These are phyloP conservation scores for Equus przewalskii DNA, from an alignment of 2,113 vertebrate species.

Conservation along the genomic window DNA sequence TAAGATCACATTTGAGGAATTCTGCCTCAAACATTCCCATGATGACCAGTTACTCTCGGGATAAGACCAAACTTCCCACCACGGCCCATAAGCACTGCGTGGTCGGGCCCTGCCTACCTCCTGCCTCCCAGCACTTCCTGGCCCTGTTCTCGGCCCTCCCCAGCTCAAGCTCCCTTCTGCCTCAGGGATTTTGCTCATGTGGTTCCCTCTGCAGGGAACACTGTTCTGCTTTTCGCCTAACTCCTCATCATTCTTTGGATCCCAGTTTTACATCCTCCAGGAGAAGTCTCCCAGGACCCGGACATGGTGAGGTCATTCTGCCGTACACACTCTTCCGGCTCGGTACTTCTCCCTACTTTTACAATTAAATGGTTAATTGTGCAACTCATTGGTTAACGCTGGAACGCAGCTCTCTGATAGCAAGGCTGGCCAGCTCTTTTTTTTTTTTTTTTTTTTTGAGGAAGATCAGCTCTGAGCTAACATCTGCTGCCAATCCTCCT, in stretches of 20 bases:
- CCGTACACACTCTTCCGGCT: neutral
- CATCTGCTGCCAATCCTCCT: no score
- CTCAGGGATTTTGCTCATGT: neutral
- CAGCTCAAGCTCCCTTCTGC: neutral
- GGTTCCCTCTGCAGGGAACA: neutral
- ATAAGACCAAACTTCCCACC: neutral
- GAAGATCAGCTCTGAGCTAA: no score
- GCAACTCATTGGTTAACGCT: neutral
- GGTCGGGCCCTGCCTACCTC: neutral
- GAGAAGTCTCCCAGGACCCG: neutral
- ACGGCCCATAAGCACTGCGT: rapidly evolving
- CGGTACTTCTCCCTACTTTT: neutral
- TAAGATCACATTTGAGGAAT: neutral
- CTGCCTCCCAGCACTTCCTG: neutral
- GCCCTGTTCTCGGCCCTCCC: neutral
- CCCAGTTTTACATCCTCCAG: neutral
- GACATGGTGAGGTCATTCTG: neutral
- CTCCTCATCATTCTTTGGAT: neutral
- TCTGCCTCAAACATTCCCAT: neutral
- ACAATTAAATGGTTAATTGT: neutral
- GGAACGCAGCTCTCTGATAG: neutral
- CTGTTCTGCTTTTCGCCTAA: neutral
- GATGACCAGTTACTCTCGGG: neutral
- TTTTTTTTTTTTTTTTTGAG: no score
- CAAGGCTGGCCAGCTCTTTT: neutral